These are phyloP conservation scores for Holcopasites calliopsidis DNA, from an alignment of 1,140 invertebrate genomes.

Conservation along the genomic window DNA sequence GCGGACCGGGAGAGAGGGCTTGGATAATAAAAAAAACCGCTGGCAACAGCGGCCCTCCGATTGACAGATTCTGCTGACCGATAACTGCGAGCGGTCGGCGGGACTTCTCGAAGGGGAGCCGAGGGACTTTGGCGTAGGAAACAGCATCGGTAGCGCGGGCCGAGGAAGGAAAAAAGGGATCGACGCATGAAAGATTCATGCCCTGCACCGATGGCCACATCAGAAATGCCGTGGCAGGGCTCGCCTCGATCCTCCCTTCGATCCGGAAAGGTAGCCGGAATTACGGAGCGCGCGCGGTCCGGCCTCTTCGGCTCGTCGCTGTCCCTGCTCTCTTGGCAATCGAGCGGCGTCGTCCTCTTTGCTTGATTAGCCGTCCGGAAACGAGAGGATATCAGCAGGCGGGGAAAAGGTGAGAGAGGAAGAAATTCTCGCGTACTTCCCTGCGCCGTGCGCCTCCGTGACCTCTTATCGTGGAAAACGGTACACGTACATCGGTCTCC, in stretches of 20 bases:
- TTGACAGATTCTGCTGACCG: constrained; percentile 65
- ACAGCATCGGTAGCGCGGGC: too few relatives aligned
- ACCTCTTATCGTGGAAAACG: constrained; percentile 54
- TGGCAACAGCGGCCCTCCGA: too few relatives aligned
- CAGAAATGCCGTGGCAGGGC: constrained; percentile 61
- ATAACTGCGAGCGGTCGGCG: constrained; percentile 51
- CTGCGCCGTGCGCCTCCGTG: constrained; percentile 17
- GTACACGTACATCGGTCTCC: constrained; percentile 60
- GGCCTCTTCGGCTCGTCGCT: constrained; percentile 13
- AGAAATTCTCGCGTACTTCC: constrained; percentile 42
- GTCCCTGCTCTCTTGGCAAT: constrained; percentile 60
- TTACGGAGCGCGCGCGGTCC: constrained; percentile 29
- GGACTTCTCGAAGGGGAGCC: constrained; percentile 42
- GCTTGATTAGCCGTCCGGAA: constrained; percentile 66
- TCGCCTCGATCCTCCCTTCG: constrained; percentile 58
- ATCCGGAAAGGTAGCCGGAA: constrained; percentile 56
- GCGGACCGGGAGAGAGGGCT: too few relatives aligned
- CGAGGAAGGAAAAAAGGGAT: constrained; percentile 32
- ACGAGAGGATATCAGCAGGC: constrained; percentile 12
- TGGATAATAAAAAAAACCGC: too few relatives aligned
- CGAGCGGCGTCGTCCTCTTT: constrained; percentile 56
- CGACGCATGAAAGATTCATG: constrained; percentile 73
- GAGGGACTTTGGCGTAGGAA: background rate
- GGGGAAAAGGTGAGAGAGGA: background rate
- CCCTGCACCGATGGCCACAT: constrained; percentile 65